These are phyloP conservation scores for Taeniopygia guttata DNA, from an alignment of 2,797 vertebrate genomes.

Conservation along the genomic window DNA sequence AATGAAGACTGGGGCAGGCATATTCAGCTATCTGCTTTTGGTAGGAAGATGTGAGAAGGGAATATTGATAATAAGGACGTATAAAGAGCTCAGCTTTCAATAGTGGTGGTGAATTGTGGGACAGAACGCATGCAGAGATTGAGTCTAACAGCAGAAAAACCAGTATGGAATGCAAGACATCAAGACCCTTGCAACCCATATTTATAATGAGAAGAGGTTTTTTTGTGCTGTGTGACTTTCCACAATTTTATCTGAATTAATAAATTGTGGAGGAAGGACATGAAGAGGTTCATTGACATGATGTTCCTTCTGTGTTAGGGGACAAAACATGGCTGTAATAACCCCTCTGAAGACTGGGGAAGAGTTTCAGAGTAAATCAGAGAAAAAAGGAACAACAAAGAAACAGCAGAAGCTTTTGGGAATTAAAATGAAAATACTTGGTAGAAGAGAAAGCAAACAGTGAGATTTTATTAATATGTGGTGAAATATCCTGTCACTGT, in stretches of 20 bases:
- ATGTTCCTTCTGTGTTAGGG: background rate
- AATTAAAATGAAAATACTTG: background rate
- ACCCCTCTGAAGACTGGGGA: background rate
- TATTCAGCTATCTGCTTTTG: background rate
- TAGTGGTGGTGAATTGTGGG: background rate
- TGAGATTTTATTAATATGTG: background rate
- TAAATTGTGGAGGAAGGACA: background rate
- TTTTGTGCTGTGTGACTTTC: background rate
- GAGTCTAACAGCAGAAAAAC: background rate
- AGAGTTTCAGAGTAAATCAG: background rate
- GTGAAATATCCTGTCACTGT: background rate
- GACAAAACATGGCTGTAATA: background rate
- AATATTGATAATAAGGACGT: background rate
- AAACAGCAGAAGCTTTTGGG: background rate
- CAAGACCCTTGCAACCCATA: background rate
- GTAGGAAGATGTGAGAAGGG: background rate
- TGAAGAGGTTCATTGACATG: background rate
- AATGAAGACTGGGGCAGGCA: background rate
- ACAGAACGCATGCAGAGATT: background rate
- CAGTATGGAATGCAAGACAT: background rate
- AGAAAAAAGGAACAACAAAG: background rate
- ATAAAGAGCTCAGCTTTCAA: background rate
- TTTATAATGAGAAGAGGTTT: background rate
- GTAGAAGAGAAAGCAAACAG: background rate
- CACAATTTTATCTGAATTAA: background rate